Percentiles rank a stretch among this genome's conserved stretches.
Conservation (phyloP, 2,888 invertebrate species). For the Oscheius sp. region DNA sequence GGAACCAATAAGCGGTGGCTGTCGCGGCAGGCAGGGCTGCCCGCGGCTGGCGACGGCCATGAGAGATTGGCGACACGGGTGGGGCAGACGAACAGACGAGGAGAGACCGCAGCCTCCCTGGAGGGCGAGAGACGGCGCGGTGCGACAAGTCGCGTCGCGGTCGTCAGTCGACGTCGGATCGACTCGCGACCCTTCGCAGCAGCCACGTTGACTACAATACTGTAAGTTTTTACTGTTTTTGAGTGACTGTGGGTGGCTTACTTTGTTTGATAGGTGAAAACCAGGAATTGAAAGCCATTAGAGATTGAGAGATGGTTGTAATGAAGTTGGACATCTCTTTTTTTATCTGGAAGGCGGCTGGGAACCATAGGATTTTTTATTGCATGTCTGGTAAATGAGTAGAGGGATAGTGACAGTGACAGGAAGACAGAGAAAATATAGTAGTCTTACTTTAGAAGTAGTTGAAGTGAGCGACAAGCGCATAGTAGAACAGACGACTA, state of each 20-base stretch:
- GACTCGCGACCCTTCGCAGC: slow-evolving; percentile 1
- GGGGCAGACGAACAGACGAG: slow-evolving; percentile 21
- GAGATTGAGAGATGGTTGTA: no score
- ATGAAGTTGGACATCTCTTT: no score
- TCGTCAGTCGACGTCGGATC: slow-evolving; percentile 30
- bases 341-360: no score
- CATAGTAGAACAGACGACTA: no score
- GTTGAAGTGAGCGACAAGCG: no score
- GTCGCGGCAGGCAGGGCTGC: slow-evolving; percentile 24
- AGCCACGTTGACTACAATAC: not conserved
- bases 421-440: no score
- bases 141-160: slow-evolving; percentile 50
- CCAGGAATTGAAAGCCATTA: not conserved
- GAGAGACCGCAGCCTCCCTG: slow-evolving; percentile 2
- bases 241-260: not conserved
- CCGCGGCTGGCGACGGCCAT: slow-evolving; percentile 26
- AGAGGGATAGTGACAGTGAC: no score
- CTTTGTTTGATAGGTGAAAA: not conserved
- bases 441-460: no score
- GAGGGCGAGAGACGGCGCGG: slow-evolving; percentile 29
- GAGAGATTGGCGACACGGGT: slow-evolving; percentile 38
- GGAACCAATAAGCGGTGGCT: not conserved
- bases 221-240: not conserved
- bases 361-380: no score
- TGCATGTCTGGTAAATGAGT: no score